Percentiles rank a stretch among this genome's conserved stretches.
Conservation (phyloP, 2,113 vertebrate genomes). For the Montifringilla adamsi region DNA sequence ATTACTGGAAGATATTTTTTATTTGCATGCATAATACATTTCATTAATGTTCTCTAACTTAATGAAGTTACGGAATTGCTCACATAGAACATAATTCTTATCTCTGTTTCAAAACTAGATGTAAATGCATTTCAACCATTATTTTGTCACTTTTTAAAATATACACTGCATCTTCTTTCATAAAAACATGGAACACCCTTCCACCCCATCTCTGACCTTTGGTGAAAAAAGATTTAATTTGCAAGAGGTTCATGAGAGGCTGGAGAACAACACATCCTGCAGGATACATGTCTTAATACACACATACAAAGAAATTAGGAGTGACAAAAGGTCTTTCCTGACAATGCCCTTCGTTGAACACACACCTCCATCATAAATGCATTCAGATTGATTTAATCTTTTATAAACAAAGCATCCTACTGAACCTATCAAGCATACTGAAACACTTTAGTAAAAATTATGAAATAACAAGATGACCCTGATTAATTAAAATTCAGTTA, state of each 20-base stretch:
- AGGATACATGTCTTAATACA: not conserved
- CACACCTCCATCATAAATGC: not conserved
- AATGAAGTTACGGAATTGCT: not conserved
- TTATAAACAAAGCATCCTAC: not conserved
- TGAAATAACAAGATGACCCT: not conserved
- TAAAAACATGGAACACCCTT: not conserved
- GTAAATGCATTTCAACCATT: not conserved
- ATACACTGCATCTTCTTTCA: not conserved
- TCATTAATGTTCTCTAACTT: not conserved
- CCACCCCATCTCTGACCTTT: not conserved
- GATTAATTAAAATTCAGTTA: not conserved
- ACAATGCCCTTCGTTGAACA: not conserved
- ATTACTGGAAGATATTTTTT: not conserved
- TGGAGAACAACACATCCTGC: not conserved
- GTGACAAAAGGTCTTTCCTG: not conserved
- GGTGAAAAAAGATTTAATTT: not conserved
- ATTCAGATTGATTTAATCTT: not conserved
- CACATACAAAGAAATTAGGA: not conserved
- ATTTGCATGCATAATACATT: not conserved
- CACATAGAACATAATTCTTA: not conserved
- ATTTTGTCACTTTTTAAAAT: not conserved
- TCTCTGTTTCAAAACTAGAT: not conserved
- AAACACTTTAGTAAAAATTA: not conserved
- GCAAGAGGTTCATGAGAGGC: not conserved
- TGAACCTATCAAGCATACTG: not conserved